Evolutionary conservation across 2,888 invertebrate genomes (phyloP).

Genomic region (Erebia palarica): DNA sequence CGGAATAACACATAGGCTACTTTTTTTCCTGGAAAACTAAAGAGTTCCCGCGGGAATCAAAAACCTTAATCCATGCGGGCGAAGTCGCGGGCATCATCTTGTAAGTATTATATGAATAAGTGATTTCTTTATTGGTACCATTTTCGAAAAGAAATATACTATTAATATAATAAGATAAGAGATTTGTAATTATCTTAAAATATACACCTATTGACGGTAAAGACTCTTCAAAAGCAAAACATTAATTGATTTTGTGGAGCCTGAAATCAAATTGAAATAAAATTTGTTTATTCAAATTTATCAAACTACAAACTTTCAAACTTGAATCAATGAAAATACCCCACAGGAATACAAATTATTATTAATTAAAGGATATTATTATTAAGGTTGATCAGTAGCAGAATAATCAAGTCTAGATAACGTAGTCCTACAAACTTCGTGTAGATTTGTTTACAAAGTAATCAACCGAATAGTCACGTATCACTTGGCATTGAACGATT

Average conservation of each 20-base stretch:
- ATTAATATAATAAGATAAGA: too few relatives aligned
- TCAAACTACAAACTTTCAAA: not conserved
- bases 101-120: too few relatives aligned
- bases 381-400: not conserved
- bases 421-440: constrained; percentile 1
- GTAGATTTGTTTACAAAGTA: constrained; percentile 18
- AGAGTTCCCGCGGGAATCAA: not conserved
- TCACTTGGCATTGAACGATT: not conserved
- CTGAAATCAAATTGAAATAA: not conserved
- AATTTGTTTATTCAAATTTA: not conserved
- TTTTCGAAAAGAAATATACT: too few relatives aligned
- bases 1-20: too few relatives aligned
- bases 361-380: not conserved
- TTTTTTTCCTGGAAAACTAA: too few relatives aligned
- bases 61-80: not conserved
- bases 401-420: not conserved
- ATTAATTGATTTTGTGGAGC: not conserved
- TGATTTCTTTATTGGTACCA: too few relatives aligned
- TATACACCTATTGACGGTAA: too few relatives aligned
- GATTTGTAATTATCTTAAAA: too few relatives aligned
- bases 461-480: constrained; percentile 16
- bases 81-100: too few relatives aligned
- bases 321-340: not conserved
- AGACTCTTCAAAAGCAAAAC: too few relatives aligned
- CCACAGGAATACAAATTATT: not conserved